Percentiles rank a stretch among this genome's conserved stretches.
Evolutionary conservation across 2,888 invertebrate species (phyloP).

Genomic region (Mantis religiosa): DNA sequence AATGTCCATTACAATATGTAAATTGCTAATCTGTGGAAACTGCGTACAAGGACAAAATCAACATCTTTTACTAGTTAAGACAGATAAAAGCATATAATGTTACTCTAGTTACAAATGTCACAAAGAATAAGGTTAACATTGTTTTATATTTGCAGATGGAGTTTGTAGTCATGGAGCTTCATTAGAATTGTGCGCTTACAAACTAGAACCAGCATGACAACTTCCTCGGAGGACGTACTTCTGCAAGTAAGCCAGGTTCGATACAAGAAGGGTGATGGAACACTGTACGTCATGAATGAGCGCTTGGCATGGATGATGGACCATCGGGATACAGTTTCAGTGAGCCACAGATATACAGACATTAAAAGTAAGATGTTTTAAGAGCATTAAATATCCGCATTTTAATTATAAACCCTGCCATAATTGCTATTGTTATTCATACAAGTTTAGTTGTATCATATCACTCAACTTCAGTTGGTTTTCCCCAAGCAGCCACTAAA

Average conservation of each 20-base stretch:
- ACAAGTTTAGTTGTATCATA: too few species aligned
- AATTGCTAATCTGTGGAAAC: too few species aligned
- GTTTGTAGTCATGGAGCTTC: not conserved
- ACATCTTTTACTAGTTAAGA: not conserved
- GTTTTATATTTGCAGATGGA: not conserved
- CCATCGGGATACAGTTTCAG: constrained; percentile 84
- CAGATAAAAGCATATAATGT: not conserved
- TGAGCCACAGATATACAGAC: constrained; percentile 91
- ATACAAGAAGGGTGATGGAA: constrained; percentile 95
- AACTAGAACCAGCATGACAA: constrained; percentile 60
- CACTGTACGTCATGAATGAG: constrained; percentile 92
- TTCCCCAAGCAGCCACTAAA: too few species aligned
- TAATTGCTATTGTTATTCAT: not conserved
- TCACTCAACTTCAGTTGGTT: too few species aligned
- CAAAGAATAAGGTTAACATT: not conserved
- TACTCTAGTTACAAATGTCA: not conserved
- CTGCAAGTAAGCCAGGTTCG: constrained; percentile 88
- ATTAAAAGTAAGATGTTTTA: constrained; percentile 73
- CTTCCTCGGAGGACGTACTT: constrained; percentile 91
- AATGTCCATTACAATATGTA: too few species aligned
- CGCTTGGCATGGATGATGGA: constrained; percentile 95
- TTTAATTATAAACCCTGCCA: not conserved
- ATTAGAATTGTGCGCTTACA: not conserved
- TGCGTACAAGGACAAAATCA: not conserved
- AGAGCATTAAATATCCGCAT: not conserved